These are phyloP conservation scores for Mustelus asterias DNA, from an alignment of 2,113 vertebrate species.

Conservation along the genomic window DNA sequence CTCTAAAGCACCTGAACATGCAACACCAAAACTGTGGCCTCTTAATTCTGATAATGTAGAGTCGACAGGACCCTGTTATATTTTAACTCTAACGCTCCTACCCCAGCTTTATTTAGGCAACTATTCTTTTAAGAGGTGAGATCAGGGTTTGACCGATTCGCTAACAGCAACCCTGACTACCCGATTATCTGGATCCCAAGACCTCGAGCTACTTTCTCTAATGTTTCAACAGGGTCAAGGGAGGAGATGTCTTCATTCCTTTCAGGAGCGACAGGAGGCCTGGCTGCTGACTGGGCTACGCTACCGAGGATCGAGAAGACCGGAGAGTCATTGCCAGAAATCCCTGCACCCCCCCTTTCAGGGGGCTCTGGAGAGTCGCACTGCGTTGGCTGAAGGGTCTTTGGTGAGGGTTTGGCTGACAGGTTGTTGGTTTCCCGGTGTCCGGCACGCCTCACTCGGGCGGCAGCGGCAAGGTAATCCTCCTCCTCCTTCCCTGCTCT, in stretches of 20 bases:
- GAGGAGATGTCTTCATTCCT: background rate
- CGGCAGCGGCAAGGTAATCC: background rate
- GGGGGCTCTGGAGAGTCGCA: background rate
- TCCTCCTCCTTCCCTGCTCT: too few relatives aligned
- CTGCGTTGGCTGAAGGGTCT: conserved; percentile 39
- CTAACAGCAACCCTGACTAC: background rate
- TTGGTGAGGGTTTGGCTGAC: background rate
- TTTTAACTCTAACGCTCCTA: background rate
- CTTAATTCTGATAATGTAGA: background rate
- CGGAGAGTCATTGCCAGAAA: conserved; percentile 38
- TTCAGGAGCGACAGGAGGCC: background rate
- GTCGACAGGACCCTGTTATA: background rate
- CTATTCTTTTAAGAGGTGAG: background rate
- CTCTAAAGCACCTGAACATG: background rate
- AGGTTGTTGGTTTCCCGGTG: conserved; percentile 48
- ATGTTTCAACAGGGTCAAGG: conserved; percentile 57
- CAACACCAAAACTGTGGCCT: background rate
- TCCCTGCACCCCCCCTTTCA: background rate
- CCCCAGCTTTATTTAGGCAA: background rate
- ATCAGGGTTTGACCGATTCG: background rate
- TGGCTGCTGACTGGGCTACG: conserved; percentile 51
- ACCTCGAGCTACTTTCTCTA: conserved; percentile 63
- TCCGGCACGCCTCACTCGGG: background rate
- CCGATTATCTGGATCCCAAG: conserved; percentile 66
- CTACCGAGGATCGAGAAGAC: conserved; percentile 60